Percentiles rank a stretch among this genome's conserved stretches.
Conservation (phyloP, 2,888 invertebrate genomes). For the Hoplodrina ambigua region DNA sequence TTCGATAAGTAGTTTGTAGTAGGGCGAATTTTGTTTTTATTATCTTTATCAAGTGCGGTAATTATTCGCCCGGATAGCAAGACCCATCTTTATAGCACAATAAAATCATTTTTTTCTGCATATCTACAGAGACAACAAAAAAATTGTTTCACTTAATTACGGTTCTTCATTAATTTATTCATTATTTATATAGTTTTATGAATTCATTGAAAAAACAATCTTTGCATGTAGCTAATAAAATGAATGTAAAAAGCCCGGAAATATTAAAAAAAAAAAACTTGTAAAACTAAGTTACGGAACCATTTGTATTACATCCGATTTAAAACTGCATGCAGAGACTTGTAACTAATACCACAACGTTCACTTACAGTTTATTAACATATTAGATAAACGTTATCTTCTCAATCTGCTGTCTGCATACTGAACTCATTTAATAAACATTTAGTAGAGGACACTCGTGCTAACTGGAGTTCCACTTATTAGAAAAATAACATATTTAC, state of each 20-base stretch:
- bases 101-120: background rate
- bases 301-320: background rate
- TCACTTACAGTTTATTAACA: constrained; percentile 27
- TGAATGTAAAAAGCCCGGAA: no score
- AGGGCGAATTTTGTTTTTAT: no score
- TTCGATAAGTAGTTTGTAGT: no score
- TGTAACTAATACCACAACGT: background rate
- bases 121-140: background rate
- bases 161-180: background rate
- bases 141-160: background rate
- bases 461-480: background rate
- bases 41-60: no score
- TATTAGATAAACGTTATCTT: constrained; percentile 42
- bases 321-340: background rate
- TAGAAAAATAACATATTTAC: background rate
- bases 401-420: constrained; percentile 37
- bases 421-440: constrained; percentile 45
- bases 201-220: no score
- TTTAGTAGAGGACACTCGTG: constrained; percentile 4
- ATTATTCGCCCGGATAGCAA: no score
- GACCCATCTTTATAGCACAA: no score
- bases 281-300: constrained; percentile 1
- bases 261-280: no score
- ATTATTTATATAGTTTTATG: background rate
- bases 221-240: no score